Evolutionary conservation across 37 sponge, comb jelly and placozoan genomes (phyloP).

Genomic region (Diacarnus erythraeanus): DNA sequence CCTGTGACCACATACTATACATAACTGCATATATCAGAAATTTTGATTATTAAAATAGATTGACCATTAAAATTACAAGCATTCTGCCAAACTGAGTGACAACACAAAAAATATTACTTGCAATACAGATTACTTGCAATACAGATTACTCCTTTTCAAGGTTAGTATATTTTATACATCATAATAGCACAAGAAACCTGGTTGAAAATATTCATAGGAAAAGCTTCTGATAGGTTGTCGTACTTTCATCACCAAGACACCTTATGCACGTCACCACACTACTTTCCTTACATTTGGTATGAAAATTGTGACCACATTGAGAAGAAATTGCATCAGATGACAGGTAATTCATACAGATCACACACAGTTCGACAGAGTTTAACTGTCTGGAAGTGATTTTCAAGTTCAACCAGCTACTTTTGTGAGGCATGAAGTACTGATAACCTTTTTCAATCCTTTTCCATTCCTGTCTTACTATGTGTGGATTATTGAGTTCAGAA

Average conservation of each 20-base stretch:
- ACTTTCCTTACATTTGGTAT: background rate
- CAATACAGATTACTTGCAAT: too few relatives aligned
- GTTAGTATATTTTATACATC: too few relatives aligned
- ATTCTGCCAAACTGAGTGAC: too few relatives aligned
- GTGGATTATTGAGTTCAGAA: background rate
- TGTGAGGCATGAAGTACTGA: background rate
- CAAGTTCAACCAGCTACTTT: background rate
- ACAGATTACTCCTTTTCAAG: too few relatives aligned
- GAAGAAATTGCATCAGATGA: background rate
- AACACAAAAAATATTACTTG: too few relatives aligned
- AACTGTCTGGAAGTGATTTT: conserved; percentile 5
- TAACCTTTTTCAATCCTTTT: background rate
- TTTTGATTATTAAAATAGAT: too few relatives aligned
- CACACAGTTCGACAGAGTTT: background rate
- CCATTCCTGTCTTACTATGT: background rate
- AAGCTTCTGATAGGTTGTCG: background rate
- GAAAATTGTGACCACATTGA: background rate
- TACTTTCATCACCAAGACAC: background rate
- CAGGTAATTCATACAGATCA: background rate
- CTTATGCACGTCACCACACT: background rate
- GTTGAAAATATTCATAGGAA: background rate
- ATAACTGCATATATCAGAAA: too few relatives aligned
- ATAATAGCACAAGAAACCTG: too few relatives aligned
- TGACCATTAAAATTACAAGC: too few relatives aligned
- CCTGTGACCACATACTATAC: too few relatives aligned